Conservation (phyloP, 2,113 vertebrate species). For the Cichladusa arquata region DNA sequence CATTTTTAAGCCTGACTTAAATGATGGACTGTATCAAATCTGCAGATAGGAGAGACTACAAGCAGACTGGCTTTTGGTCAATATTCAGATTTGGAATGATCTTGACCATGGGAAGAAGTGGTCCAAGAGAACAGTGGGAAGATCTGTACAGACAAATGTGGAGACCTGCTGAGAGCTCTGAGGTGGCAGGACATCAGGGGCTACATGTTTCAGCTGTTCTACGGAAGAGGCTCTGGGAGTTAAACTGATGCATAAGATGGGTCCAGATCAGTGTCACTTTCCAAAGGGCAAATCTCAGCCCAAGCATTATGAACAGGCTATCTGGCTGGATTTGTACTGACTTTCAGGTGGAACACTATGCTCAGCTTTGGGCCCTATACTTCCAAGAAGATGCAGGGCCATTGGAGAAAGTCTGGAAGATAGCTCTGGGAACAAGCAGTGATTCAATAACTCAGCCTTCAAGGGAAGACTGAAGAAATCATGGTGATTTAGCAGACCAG, state of each 20-base stretch:
- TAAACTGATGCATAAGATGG: neutral
- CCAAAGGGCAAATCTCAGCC: neutral
- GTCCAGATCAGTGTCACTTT: neutral
- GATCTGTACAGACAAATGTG: neutral
- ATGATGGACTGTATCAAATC: neutral
- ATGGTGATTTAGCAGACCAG: neutral
- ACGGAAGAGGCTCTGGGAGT: neutral
- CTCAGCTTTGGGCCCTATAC: neutral
- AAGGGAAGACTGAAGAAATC: neutral
- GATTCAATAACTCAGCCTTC: neutral
- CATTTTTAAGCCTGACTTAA: neutral
- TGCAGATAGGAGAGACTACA: neutral
- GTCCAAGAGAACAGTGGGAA: neutral
- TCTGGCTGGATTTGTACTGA: neutral
- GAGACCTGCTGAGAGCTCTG: neutral
- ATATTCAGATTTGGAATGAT: neutral
- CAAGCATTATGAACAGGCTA: neutral
- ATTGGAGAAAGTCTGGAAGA: neutral
- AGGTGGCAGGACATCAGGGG: neutral
- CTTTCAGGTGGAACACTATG: neutral
- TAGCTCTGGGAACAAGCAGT: neutral
- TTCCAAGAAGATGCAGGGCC: neutral
- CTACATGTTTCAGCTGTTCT: neutral
- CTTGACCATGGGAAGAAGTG: neutral
- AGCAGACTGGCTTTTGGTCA: constrained; percentile 10